Conservation (phyloP, 1,140 invertebrate genomes). For the Pararge aegeria region DNA sequence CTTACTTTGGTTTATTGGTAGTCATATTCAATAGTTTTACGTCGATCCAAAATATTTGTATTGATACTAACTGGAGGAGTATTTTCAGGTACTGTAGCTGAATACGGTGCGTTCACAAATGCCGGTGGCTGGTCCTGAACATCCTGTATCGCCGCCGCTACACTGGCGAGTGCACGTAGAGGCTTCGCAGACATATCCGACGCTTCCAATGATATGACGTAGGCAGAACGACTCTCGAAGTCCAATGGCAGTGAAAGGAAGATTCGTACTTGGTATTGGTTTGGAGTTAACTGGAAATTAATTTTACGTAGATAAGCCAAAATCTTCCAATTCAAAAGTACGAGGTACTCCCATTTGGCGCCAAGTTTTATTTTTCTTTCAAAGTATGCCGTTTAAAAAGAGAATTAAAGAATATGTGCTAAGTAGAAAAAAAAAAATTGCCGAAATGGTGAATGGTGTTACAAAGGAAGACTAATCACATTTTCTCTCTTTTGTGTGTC, state of each 20-base stretch:
- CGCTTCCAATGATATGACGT: conserved; percentile 85
- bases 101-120: conserved; percentile 89
- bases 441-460: too few relatives aligned
- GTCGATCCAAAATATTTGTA: not conserved
- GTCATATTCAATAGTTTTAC: not conserved
- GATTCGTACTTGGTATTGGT: conserved; percentile 85
- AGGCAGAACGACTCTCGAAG: conserved; percentile 87
- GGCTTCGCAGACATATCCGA: conserved; percentile 83
- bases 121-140: conserved; percentile 90
- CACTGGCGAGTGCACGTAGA: conserved; percentile 84
- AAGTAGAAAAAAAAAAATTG: too few relatives aligned
- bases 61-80: conserved; percentile 78
- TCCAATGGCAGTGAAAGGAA: conserved; percentile 84
- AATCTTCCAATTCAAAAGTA: too few relatives aligned
- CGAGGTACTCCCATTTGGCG: too few relatives aligned
- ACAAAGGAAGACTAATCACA: too few relatives aligned
- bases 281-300: conserved; percentile 80
- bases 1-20: too few relatives aligned
- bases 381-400: too few relatives aligned
- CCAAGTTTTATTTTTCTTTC: too few relatives aligned
- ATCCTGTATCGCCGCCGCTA: conserved; percentile 87
- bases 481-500: too few relatives aligned
- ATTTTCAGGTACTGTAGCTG: conserved; percentile 87
- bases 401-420: too few relatives aligned
- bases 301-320: too few relatives aligned